Base-by-base conservation (phyloP, 2,888 invertebrate genomes). In the Tuberolachnus salignus region DNA sequence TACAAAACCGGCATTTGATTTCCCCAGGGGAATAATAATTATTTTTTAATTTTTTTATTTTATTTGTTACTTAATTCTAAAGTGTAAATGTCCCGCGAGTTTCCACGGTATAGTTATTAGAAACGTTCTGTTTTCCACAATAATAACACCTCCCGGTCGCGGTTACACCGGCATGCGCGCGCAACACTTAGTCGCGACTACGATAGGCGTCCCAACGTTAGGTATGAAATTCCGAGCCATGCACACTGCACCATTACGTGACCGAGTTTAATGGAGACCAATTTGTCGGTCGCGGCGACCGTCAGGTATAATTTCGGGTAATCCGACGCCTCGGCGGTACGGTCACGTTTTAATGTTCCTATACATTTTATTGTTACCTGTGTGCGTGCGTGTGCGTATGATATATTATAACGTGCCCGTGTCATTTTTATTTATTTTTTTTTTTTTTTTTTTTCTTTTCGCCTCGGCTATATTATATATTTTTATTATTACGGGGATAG, bases 261-360 rank as follows among this genome's bases (percentile, higher is more conserved):
- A 78, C 78, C 78, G 78, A 57, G 59, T 78, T 69, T 69, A 78
- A 78, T 78, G 59, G 78, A 21, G 78, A 69, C 69, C 78, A 78
- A 78, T 78, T 78, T 69, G 78, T 78, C 78, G 78, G 78, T 49
- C 69, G 66, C 75, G n/a, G 59, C 72, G 19, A 69, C 69, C 78
- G 34, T 34, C 34, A 61, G 69, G 69, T 78, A 34, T 34, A 78
- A 78, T 78, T 78, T 78, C 69, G 78, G 69, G 66, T 73, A 78
- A 78, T 78, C 78, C 78, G 67, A 69, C 49, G 78, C 59, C 49
- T 69, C 10, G 59, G 69, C 59, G 78, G 69, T 51, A 78, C 59
- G 69, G 78, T 78, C 78, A 78, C 78, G 78, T 75, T 75, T 75
- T 75, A 67, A 75, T 67, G 57, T 51, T 78, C 21, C 42, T 34